Conservation (phyloP, 2,797 vertebrate species). For the Craterocephalus amniculus region DNA sequence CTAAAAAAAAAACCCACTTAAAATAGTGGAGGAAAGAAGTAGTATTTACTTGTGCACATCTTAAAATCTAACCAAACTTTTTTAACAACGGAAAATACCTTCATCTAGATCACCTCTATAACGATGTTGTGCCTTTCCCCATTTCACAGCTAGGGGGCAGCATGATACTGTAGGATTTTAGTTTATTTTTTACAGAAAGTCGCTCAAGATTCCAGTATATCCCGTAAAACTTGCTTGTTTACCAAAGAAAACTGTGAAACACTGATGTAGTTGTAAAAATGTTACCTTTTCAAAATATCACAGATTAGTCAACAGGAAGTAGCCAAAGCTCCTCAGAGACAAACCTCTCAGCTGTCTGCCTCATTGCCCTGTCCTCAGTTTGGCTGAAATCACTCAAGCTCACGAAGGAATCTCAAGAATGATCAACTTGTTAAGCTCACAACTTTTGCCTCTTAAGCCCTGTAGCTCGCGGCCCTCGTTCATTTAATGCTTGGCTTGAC, state of each 20-base stretch:
- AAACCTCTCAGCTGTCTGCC: slow-evolving; percentile 17
- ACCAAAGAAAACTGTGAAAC: slow-evolving; percentile 13
- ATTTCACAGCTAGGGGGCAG: slow-evolving; percentile 71
- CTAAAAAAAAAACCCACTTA: too few relatives aligned
- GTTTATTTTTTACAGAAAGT: not conserved
- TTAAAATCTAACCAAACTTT: too few relatives aligned
- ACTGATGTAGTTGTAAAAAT: slow-evolving; percentile 20
- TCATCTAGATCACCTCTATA: not conserved
- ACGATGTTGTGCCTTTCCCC: not conserved
- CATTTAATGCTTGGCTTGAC: slow-evolving; percentile 61
- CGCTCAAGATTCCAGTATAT: slow-evolving; percentile 15
- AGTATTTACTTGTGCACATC: not conserved
- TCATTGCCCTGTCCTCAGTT: slow-evolving; percentile 40
- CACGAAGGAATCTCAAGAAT: slow-evolving; percentile 77
- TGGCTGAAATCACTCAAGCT: slow-evolving; percentile 61
- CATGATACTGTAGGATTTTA: slow-evolving; percentile 34
- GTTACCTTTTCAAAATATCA: not conserved
- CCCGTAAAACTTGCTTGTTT: slow-evolving; percentile 50
- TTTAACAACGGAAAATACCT: too few relatives aligned
- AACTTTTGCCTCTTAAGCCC: slow-evolving; percentile 48
- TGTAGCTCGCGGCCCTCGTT: slow-evolving; percentile 35
- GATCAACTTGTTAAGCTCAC: slow-evolving; percentile 71
- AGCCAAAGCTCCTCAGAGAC: slow-evolving; percentile 4
- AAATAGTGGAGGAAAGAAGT: not conserved
- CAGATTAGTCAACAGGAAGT: slow-evolving; percentile 3